Conservation (phyloP, 2,888 invertebrate species). For the Yponomeuta malinellus region DNA sequence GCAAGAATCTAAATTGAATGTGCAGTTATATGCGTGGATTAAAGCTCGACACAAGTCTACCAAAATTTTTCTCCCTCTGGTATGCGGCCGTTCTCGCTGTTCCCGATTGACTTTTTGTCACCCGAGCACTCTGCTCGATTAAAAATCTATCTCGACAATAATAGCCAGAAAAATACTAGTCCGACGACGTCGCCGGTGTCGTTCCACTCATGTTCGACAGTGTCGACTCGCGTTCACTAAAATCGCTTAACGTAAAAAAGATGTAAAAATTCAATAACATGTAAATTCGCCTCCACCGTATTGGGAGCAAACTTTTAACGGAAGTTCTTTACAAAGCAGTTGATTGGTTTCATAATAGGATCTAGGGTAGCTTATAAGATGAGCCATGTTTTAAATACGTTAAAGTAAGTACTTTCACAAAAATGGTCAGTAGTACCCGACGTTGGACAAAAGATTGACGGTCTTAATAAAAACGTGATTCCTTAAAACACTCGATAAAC, state of each 20-base stretch:
- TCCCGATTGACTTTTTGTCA: not conserved
- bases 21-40: constrained; percentile 45
- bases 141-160: not conserved
- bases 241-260: constrained; percentile 56
- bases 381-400: not conserved
- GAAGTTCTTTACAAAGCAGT: constrained; percentile 56
- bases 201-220: constrained; percentile 14
- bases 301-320: constrained; percentile 60
- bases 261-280: constrained; percentile 72
- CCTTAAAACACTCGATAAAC: too few species aligned
- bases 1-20: constrained; percentile 27
- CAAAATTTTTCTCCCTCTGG: not conserved
- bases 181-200: not conserved
- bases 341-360: constrained; percentile 45
- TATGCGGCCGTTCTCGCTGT: not conserved
- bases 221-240: constrained; percentile 33
- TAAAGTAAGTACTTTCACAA: too few species aligned
- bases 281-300: constrained; percentile 61
- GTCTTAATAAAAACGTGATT: too few species aligned
- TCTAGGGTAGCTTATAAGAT: not conserved
- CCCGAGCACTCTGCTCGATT: constrained; percentile 8
- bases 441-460: too few species aligned
- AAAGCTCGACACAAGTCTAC: constrained; percentile 32
- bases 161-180: not conserved
- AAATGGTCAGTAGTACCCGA: too few species aligned